Conservation (phyloP, 2,797 vertebrate species). For the Mionectes olivaceus region DNA sequence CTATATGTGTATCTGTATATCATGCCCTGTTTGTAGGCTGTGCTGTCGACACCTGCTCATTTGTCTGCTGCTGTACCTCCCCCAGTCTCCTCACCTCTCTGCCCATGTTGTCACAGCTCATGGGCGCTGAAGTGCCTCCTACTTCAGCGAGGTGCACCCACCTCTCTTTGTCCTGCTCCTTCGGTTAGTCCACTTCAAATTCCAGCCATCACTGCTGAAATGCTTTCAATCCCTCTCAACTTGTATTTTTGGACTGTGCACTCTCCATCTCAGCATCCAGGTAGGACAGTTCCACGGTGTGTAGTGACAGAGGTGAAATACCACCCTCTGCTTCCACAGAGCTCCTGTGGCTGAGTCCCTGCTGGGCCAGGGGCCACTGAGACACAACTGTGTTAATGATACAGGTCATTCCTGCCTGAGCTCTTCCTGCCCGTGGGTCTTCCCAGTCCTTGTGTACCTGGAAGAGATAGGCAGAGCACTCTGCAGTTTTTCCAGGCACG, state of each 20-base stretch:
- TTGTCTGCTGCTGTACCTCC: background rate
- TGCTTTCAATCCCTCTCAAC: background rate
- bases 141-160: background rate
- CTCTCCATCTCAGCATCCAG: background rate
- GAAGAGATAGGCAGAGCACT: background rate
- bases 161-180: background rate
- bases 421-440: background rate
- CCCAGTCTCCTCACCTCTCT: background rate
- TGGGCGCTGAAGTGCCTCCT: too few species aligned
- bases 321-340: background rate
- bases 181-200: background rate
- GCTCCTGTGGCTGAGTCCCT: background rate
- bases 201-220: accelerated
- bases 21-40: background rate
- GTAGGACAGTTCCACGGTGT: accelerated
- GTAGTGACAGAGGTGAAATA: background rate
- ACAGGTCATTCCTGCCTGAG: background rate
- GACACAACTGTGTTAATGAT: background rate
- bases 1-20: accelerated
- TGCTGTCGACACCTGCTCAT: background rate
- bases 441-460: background rate
- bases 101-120: background rate
- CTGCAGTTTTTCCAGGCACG: background rate
- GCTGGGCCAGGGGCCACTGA: background rate
- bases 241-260: accelerated